phyloP scores from a whole-genome alignment of 1,140 invertebrate species.

The Brachionus calyciflorus region DNA sequence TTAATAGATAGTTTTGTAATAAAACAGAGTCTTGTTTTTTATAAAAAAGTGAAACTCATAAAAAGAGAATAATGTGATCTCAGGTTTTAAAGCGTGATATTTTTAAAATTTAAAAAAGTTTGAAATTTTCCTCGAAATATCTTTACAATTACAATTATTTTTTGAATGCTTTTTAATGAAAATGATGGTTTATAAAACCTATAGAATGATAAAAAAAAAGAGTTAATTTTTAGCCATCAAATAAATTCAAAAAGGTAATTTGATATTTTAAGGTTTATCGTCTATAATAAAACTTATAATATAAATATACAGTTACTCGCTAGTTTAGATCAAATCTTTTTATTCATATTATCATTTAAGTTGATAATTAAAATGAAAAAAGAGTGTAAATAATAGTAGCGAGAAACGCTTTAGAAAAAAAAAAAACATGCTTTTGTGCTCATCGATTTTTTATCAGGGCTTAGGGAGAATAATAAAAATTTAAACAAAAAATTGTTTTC shows the following conservation, averaged over 20 bases:
- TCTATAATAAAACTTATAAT: too few relatives aligned
- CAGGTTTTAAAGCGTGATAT: too few relatives aligned
- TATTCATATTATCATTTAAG: slow-evolving; percentile 22
- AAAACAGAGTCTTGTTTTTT: too few relatives aligned
- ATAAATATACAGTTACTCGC: neutral
- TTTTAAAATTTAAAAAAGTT: too few relatives aligned
- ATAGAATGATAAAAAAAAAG: neutral
- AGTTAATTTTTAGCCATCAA: neutral
- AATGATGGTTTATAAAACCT: neutral
- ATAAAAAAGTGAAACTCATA: too few relatives aligned
- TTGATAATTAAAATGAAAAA: neutral
- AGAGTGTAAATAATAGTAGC: too few relatives aligned
- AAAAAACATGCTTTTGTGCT: slow-evolving; percentile 22
- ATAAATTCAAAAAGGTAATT: neutral
- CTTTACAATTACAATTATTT: neutral
- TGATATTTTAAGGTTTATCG: slow-evolving; percentile 22
- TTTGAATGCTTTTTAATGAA: neutral
- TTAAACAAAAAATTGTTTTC: neutral
- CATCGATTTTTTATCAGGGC: neutral
- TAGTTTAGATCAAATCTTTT: neutral
- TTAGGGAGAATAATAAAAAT: too few relatives aligned
- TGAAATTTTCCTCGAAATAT: too few relatives aligned
- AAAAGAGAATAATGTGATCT: too few relatives aligned
- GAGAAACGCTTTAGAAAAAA: too few relatives aligned
- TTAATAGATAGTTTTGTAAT: too few relatives aligned